Conservation (phyloP, 1,140 invertebrate genomes). For the Branchinecta lynchi region DNA sequence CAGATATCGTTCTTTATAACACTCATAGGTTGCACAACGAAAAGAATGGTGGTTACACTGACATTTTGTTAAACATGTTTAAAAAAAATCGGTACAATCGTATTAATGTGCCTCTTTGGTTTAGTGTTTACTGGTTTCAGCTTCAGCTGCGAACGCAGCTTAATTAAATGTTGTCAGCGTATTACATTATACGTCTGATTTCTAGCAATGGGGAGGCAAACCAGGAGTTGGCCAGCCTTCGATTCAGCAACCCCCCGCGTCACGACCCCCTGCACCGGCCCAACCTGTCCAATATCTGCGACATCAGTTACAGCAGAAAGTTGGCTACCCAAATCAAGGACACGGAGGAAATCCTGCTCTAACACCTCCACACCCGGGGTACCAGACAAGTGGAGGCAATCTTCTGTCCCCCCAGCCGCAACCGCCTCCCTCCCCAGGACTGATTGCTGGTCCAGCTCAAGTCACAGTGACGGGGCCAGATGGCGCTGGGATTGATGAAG, state of each 20-base stretch:
- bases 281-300: constrained; percentile 41
- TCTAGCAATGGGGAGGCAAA: neutral
- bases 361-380: constrained; percentile 19
- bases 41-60: too few species aligned
- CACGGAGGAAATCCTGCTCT: constrained; percentile 24
- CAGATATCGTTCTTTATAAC: too few species aligned
- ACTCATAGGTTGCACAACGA: too few species aligned
- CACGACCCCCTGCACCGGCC: constrained; percentile 27
- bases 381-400: constrained; percentile 39
- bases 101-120: too few species aligned
- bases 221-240: constrained; percentile 11
- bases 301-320: constrained; percentile 39
- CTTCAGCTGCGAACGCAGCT: too few species aligned
- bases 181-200: too few species aligned
- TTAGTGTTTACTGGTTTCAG: too few species aligned
- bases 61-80: too few species aligned
- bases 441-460: constrained; percentile 48
- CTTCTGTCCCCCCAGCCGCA: constrained; percentile 32
- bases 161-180: too few species aligned
- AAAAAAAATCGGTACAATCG: too few species aligned
- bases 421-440: constrained; percentile 24
- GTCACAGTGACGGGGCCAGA: constrained; percentile 73
- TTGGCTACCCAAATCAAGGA: constrained; percentile 21
- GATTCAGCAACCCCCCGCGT: constrained; percentile 20
- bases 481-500: constrained; percentile 68